A percentile compares a stretch with the other conserved stretches of the same genome.
These are phyloP conservation scores for Alexandromys fortis DNA, from an alignment of 2,113 vertebrate species.

Conservation along the genomic window DNA sequence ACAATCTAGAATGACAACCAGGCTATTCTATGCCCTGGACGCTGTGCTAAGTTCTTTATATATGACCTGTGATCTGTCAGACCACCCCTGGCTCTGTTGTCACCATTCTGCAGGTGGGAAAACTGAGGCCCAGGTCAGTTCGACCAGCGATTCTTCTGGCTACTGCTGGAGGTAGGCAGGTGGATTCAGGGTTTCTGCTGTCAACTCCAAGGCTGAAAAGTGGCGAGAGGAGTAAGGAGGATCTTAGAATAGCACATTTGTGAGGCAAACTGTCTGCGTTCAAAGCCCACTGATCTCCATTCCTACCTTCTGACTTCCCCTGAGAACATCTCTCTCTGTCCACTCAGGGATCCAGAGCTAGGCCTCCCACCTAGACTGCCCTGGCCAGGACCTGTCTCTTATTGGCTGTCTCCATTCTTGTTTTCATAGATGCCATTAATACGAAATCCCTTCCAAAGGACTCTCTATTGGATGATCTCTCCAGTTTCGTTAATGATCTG, in stretches of 20 bases:
- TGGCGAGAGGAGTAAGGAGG: background rate
- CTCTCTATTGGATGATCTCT: no score
- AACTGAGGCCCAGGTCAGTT: background rate
- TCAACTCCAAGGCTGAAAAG: background rate
- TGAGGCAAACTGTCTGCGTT: background rate
- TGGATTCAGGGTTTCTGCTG: background rate
- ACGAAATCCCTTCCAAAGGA: background rate
- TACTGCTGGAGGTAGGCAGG: background rate
- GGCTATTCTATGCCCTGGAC: background rate
- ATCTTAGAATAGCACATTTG: accelerated
- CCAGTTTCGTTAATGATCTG: background rate
- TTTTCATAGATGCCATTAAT: background rate
- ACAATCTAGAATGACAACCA: accelerated
- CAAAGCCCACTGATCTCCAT: no score
- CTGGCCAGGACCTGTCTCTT: background rate
- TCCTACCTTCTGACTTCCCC: background rate
- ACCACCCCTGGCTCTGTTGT: background rate
- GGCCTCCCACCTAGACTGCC: background rate
- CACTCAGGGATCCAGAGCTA: background rate
- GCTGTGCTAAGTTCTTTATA: background rate
- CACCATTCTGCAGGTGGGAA: background rate
- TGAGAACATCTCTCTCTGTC: background rate
- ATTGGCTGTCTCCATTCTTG: background rate
- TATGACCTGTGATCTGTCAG: background rate
- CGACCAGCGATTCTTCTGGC: background rate